Evolutionary conservation across 2,888 invertebrate species (phyloP), one percentile per base, ranked within the genome.

Genomic region (Tholera decimalis): DNA sequence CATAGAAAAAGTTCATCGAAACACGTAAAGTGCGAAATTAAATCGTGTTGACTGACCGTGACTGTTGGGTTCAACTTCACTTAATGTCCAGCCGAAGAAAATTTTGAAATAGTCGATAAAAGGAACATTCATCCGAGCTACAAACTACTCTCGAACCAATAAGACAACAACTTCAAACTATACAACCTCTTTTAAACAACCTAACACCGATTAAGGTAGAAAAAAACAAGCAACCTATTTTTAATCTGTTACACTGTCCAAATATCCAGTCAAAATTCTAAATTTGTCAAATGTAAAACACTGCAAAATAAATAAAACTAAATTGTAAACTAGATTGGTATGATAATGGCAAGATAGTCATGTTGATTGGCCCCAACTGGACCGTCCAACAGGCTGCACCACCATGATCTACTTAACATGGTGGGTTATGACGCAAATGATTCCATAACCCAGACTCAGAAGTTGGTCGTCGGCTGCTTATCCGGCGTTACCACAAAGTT

Each of bases 351-450:
- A 37, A 20, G 2, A 43, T 54, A 24, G 11, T 44, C 20, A 35
- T 8, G n/a, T 5, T 26, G 7, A 26, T 15, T n/a, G 11, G 11
- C 20, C 24, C 1, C 13, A 13, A n/a, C 9, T 20, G 20, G 33
- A 43, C 11, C 13, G 13, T 9, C 7, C 22, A 7, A 7, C 13
- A 13, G 15, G 22, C 22, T 1, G 3, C 15, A 22, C 15, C 59
- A 72, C 15, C 50, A 69, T 77, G 74, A 22, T 7, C 13, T 7
- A 50, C 55, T 55, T 53, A 83, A 30, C 70, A 94, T 94, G 94
- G 94, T 94, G 51, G 94, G 94, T 7, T 94, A 89, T 79, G 67
- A 84, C 20, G 77, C 84, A 64, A 71, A 87, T 50, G 95, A 95
- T 39, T 73, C 77, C 2, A 77, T 94, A 76, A 89, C 88, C 0